Percentiles rank a stretch among this genome's conserved stretches.
phyloP scores from a whole-genome alignment of 2,888 invertebrate species.

The Protodeltote pygarga region DNA sequence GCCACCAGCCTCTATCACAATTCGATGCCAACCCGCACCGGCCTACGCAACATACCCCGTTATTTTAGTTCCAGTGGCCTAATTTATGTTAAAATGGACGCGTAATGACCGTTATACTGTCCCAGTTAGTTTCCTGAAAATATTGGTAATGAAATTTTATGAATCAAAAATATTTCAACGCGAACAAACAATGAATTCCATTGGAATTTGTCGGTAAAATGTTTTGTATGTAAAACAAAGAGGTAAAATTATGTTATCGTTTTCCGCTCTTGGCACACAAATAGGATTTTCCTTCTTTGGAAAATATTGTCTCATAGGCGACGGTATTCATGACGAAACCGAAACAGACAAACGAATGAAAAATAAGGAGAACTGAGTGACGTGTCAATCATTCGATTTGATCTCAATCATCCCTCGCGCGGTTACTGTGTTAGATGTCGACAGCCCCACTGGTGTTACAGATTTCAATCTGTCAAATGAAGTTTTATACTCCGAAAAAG shows the following conservation, averaged over 20 bases:
- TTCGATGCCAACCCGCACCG: conserved; percentile 75
- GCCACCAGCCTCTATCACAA: conserved; percentile 67
- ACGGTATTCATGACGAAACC: conserved; percentile 30
- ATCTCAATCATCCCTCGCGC: conserved; percentile 41
- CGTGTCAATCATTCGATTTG: conserved; percentile 44
- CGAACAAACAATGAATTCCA: conserved; percentile 23
- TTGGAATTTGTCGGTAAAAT: conserved; percentile 15
- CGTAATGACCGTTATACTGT: conserved; percentile 54
- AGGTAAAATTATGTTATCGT: conserved; percentile 26
- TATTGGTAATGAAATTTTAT: conserved; percentile 46
- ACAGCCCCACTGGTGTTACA: conserved; percentile 45
- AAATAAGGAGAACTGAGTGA: conserved; percentile 35
- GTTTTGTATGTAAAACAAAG: conserved; percentile 28
- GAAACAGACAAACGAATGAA: conserved; percentile 36
- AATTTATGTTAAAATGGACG: conserved; percentile 73
- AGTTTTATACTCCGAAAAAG: conserved; percentile 45
- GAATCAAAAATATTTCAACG: conserved; percentile 33
- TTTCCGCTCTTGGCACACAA: conserved; percentile 18
- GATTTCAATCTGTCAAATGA: conserved; percentile 58
- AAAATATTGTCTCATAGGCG: conserved; percentile 27
- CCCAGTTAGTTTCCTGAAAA: conserved; percentile 49
- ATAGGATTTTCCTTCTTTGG: conserved; percentile 27
- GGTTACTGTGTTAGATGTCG: conserved; percentile 28
- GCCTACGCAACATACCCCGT: conserved; percentile 61
- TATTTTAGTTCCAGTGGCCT: conserved; percentile 71